Base-by-base conservation (phyloP, 2,797 vertebrate genomes). In the Fundulus diaphanus region DNA sequence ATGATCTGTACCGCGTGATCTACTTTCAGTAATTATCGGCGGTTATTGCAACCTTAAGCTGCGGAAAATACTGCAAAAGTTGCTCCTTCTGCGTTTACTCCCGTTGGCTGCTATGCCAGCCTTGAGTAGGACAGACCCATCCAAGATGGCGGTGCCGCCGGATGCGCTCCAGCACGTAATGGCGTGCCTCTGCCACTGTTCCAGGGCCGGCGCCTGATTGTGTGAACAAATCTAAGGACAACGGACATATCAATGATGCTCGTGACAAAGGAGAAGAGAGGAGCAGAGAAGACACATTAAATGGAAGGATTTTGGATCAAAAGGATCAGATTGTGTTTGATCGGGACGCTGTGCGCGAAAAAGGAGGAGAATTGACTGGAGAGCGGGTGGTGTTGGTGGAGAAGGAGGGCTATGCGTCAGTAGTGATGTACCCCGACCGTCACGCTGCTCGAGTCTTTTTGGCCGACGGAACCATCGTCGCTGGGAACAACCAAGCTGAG, bases 391-490 rank as follows among this genome's bases (percentile, higher is more conserved):
- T 95, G 68, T 70, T 85, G 83, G 94, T 99, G 76, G 97, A 99
- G 90, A 96, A 92, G 70, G 86, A 93, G 48, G 95, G 96, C 66
- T 97, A 94, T 51, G 95, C 96, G 80, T 96, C 97, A 0, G 89
- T 98, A 61, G 88, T 89, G 82, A 94, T 95, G 92, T 96, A 96
- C 88, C 95, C 94, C 18, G 94, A 96, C 18, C 92, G 94, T 22
- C 93, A 92, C 35, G 85, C 81, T 5, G 96, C 94, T 84, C 92
- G 93, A 1, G 80, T 96, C 61, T 69, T 94, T 61, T 95, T 98
- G 76, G 96, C 95, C 33, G 97, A 99, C 63, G 96, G 97, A 24
- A 98, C 96, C 0, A 93, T 94, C 80, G 48, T 99, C 83, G 95
- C 93, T 13, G 96, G 96, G 77, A 95, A 92, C 68, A 94, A 93